These are phyloP conservation scores for Camponotus pennsylvanicus DNA, from an alignment of 1,140 invertebrate genomes.

Conservation along the genomic window DNA sequence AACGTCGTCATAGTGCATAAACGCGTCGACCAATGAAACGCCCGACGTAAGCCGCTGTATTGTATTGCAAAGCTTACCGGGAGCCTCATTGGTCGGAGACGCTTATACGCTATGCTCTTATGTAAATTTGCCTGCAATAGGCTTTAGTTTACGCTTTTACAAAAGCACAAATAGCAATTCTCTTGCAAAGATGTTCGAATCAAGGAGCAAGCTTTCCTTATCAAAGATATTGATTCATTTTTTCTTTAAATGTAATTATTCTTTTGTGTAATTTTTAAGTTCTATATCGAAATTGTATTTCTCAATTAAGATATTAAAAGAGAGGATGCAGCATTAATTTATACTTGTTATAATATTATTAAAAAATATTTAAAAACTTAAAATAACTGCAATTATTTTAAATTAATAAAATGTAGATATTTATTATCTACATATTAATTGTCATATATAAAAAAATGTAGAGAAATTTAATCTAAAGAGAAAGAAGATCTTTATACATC, in stretches of 20 bases:
- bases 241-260: conserved; percentile 1
- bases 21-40: conserved; percentile 51
- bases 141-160: conserved; percentile 45
- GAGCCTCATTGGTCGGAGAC: conserved; percentile 51
- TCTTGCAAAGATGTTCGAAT: not conserved
- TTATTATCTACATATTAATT: not conserved
- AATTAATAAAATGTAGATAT: not conserved
- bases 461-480: not conserved
- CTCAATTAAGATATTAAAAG: not conserved
- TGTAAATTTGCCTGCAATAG: conserved; percentile 53
- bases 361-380: not conserved
- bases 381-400: not conserved
- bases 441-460: not conserved
- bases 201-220: not conserved
- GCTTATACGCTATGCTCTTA: conserved; percentile 53
- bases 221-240: not conserved
- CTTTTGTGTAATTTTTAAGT: not conserved
- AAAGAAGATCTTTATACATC: not conserved
- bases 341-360: not conserved
- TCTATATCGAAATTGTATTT: not conserved
- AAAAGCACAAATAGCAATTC: conserved; percentile 25
- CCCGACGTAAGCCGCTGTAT: conserved; percentile 49
- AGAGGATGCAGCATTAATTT: not conserved
- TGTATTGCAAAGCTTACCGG: conserved; percentile 53
- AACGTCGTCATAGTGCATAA: conserved; percentile 53